Evolutionary conservation across 2,888 invertebrate species (phyloP).

Genomic region (Teleiodes luculella): DNA sequence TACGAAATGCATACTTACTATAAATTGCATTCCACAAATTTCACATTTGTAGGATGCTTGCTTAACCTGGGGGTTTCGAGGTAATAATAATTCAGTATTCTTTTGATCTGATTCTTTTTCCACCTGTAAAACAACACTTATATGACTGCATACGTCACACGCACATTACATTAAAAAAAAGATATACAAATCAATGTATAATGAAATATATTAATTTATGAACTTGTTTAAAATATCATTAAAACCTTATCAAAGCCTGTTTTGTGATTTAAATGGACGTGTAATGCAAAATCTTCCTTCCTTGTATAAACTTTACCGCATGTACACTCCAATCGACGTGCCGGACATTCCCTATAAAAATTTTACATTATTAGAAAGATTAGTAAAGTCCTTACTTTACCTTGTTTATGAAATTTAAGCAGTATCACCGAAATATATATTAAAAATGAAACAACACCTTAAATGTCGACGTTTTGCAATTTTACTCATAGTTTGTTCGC

Average conservation of each 20-base stretch:
- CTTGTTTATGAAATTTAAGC: too few relatives aligned
- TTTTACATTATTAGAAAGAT: too few relatives aligned
- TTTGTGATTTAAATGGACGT: constrained; percentile 23
- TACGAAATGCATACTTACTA: constrained; percentile 66
- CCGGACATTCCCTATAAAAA: constrained; percentile 40
- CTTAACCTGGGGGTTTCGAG: too few relatives aligned
- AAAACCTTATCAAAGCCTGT: background rate
- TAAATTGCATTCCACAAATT: constrained; percentile 44
- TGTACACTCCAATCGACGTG: constrained; percentile 38
- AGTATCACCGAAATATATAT: background rate
- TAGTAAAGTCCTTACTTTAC: too few relatives aligned
- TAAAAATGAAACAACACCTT: constrained; percentile 33
- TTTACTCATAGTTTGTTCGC: constrained; percentile 34
- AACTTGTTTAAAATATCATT: background rate
- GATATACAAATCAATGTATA: too few relatives aligned
- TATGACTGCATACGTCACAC: too few relatives aligned
- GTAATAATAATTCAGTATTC: constrained; percentile 14
- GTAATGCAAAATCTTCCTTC: constrained; percentile 37
- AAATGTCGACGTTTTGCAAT: constrained; percentile 41
- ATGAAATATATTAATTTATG: too few relatives aligned
- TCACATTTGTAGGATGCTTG: constrained; percentile 51
- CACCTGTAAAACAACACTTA: background rate
- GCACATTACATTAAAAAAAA: background rate
- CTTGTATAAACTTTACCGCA: constrained; percentile 43
- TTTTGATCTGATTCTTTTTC: background rate